A percentile compares a stretch with the other conserved stretches of the same genome.
phyloP scores from a whole-genome alignment of 2,113 vertebrate genomes.

The Nothobranchius furzeri region DNA sequence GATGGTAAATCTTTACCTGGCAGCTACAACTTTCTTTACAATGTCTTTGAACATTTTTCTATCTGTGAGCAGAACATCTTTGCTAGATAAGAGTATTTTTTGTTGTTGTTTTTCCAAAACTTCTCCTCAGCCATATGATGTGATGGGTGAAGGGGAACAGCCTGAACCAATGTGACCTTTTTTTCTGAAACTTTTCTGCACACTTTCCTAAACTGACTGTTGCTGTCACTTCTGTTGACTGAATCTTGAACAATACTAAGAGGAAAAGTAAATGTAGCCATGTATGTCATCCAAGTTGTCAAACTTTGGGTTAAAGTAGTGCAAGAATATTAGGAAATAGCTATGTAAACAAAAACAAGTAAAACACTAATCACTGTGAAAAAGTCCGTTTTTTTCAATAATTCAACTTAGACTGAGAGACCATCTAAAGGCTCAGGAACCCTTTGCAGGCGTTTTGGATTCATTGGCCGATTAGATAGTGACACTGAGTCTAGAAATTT shows the following conservation, averaged over 20 bases:
- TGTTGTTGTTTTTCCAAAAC: slow-evolving; percentile 45
- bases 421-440: too few relatives aligned
- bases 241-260: not conserved
- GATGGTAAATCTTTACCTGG: slow-evolving; percentile 29
- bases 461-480: too few relatives aligned
- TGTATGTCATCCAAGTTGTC: not conserved
- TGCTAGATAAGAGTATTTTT: slow-evolving; percentile 33
- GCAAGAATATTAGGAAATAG: too few relatives aligned
- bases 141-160: slow-evolving; percentile 43
- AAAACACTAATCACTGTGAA: too few relatives aligned
- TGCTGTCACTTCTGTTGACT: slow-evolving; percentile 17
- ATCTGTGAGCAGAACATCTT: slow-evolving; percentile 26
- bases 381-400: too few relatives aligned
- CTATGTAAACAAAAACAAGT: too few relatives aligned
- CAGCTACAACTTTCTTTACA: slow-evolving; percentile 24
- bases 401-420: too few relatives aligned
- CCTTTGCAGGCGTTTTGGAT: too few relatives aligned
- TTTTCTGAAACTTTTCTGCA: not conserved
- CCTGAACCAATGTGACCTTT: slow-evolving; percentile 47
- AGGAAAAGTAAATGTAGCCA: not conserved
- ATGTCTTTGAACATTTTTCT: slow-evolving; percentile 42
- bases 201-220: not conserved
- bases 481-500: too few relatives aligned
- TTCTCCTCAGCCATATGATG: slow-evolving; percentile 31
- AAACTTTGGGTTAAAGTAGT: too few relatives aligned